Evolutionary conservation across 2,113 vertebrate genomes (phyloP).

Genomic region (Dromiciops gliroides): DNA sequence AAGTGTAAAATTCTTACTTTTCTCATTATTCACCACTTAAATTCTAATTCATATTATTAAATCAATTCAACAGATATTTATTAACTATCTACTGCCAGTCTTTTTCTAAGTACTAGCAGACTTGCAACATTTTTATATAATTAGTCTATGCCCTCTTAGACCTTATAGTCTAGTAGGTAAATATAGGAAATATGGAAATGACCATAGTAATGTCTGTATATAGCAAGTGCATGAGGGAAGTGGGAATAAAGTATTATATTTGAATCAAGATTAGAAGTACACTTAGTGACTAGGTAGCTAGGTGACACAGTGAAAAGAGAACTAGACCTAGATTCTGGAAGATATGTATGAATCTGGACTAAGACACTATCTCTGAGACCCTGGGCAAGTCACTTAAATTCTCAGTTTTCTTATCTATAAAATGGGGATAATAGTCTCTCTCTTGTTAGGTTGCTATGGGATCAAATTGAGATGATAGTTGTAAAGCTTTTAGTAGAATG

Average conservation of each 20-base stretch:
- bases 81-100: background rate
- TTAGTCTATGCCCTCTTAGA: background rate
- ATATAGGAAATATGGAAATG: background rate
- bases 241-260: background rate
- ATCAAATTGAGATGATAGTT: background rate
- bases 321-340: background rate
- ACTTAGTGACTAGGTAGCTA: background rate
- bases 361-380: background rate
- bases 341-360: background rate
- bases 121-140: background rate
- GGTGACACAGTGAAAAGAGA: background rate
- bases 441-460: background rate
- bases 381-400: background rate
- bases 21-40: slow-evolving; percentile 4
- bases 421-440: background rate
- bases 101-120: background rate
- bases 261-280: background rate
- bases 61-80: background rate
- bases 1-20: background rate
- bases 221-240: background rate
- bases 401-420: background rate
- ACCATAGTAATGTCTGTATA: background rate
- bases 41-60: background rate
- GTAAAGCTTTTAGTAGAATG: background rate
- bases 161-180: background rate